These are phyloP conservation scores for Montipora foliosa DNA, from an alignment of 64 coral and sea anemone species.

Conservation along the genomic window DNA sequence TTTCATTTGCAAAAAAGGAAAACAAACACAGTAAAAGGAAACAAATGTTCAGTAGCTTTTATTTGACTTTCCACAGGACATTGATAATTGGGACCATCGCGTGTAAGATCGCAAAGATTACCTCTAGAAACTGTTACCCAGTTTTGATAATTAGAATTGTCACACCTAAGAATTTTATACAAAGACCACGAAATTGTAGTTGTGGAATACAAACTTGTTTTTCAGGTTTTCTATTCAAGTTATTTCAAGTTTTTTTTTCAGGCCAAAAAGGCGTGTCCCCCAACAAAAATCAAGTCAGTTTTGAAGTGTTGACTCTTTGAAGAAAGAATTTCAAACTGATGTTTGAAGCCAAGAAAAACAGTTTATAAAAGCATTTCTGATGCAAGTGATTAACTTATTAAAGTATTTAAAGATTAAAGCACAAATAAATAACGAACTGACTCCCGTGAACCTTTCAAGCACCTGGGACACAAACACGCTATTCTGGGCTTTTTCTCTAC, in stretches of 20 bases:
- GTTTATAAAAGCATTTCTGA: neutral
- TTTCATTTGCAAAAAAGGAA: neutral
- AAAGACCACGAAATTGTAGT: neutral
- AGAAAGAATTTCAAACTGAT: neutral
- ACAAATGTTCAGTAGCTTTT: neutral
- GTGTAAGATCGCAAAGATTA: too few relatives aligned
- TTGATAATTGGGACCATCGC: too few relatives aligned
- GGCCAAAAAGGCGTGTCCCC: neutral
- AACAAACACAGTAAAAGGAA: neutral
- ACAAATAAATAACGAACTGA: neutral
- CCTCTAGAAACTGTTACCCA: too few relatives aligned
- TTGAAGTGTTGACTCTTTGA: neutral
- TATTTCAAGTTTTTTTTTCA: neutral
- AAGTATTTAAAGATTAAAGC: neutral
- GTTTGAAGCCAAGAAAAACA: conserved; percentile 18
- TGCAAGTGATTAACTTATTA: neutral
- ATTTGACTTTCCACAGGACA: neutral
- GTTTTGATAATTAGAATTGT: too few relatives aligned
- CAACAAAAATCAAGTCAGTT: neutral
- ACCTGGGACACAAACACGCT: neutral
- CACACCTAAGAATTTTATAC: neutral
- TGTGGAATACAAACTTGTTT: neutral
- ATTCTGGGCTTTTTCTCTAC: too few relatives aligned
- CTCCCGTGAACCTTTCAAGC: neutral
- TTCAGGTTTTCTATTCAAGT: neutral